Percentiles rank a stretch among this genome's conserved stretches.
These are phyloP conservation scores for Oncorhynchus mykiss DNA, from an alignment of 2,113 vertebrate species.

Conservation along the genomic window DNA sequence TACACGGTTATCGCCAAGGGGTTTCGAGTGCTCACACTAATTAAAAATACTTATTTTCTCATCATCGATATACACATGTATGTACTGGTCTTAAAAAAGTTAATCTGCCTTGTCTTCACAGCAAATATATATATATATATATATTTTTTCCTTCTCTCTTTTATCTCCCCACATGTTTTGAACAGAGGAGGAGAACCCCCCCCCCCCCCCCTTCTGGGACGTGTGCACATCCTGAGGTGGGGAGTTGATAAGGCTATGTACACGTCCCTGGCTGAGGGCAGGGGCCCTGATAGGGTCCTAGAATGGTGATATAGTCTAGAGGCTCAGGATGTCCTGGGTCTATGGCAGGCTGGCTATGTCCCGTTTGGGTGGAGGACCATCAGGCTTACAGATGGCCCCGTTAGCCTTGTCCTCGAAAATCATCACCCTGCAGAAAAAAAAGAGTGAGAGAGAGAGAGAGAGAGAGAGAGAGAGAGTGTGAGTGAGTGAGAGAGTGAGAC, in stretches of 20 bases:
- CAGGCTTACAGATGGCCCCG: constrained; percentile 79
- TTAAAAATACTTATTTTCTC: constrained; percentile 46
- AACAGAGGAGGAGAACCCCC: not conserved
- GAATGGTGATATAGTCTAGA: constrained; percentile 10
- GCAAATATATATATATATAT: constrained; percentile 47
- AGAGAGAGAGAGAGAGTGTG: not conserved
- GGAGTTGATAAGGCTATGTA: constrained; percentile 49
- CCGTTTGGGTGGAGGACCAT: constrained; percentile 90
- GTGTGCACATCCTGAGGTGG: constrained; percentile 22
- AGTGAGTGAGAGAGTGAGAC: not conserved
- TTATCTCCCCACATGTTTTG: not conserved
- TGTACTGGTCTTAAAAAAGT: constrained; percentile 49
- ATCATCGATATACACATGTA: constrained; percentile 62
- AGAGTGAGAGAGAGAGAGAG: not conserved
- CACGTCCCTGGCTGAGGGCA: constrained; percentile 24
- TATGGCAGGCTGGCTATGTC: constrained; percentile 95
- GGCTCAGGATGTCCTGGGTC: constrained; percentile 33
- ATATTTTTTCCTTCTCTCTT: not conserved
- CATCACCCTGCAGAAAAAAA: constrained; percentile 80
- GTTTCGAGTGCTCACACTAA: constrained; percentile 27
- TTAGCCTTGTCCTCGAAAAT: constrained; percentile 96
- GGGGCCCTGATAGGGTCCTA: constrained; percentile 5
- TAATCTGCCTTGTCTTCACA: constrained; percentile 46
- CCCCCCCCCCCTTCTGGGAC: constrained; percentile 2
- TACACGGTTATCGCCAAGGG: constrained; percentile 25